phyloP scores from a whole-genome alignment of 2,888 invertebrate species.

The Pollenia labialis region DNA sequence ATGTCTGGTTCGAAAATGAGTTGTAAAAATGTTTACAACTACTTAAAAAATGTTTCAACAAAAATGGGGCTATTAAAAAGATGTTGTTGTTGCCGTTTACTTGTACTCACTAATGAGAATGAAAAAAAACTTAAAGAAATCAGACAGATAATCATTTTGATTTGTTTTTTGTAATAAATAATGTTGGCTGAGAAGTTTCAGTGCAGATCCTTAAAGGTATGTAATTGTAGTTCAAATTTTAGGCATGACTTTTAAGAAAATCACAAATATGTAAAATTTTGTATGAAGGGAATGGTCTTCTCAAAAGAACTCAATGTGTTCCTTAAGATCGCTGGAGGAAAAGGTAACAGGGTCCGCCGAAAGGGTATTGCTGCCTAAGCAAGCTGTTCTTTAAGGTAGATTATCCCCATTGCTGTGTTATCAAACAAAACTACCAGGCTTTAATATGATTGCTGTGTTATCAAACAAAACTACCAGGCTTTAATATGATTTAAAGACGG shows the following conservation, averaged over 20 bases:
- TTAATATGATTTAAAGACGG: no score
- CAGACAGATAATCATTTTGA: slow-evolving; percentile 3
- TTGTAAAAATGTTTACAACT: slow-evolving; percentile 62
- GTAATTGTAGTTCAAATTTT: not conserved
- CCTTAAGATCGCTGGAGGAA: no score
- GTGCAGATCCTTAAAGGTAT: slow-evolving; percentile 15
- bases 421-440: no score
- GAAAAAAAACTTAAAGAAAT: slow-evolving; percentile 3
- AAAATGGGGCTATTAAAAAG: slow-evolving; percentile 28
- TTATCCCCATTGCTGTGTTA: no score
- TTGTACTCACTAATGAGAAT: slow-evolving; percentile 22
- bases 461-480: no score
- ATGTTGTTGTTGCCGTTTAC: slow-evolving; percentile 13
- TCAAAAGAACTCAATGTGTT: no score
- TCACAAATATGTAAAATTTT: no score
- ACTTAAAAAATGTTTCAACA: slow-evolving; percentile 46
- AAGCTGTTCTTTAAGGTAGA: no score
- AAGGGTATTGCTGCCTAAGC: no score
- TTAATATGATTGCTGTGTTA: no score
- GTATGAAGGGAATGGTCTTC: no score
- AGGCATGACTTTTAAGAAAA: not conserved
- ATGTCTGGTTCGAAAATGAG: slow-evolving; percentile 49
- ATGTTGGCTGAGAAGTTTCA: slow-evolving; percentile 7
- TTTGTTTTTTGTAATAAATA: slow-evolving; percentile 25
- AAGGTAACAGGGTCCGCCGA: no score